Evolutionary conservation across 2,888 invertebrate species (phyloP), one percentile per base, ranked within the genome.

Genomic region (Pterostichus niger): DNA sequence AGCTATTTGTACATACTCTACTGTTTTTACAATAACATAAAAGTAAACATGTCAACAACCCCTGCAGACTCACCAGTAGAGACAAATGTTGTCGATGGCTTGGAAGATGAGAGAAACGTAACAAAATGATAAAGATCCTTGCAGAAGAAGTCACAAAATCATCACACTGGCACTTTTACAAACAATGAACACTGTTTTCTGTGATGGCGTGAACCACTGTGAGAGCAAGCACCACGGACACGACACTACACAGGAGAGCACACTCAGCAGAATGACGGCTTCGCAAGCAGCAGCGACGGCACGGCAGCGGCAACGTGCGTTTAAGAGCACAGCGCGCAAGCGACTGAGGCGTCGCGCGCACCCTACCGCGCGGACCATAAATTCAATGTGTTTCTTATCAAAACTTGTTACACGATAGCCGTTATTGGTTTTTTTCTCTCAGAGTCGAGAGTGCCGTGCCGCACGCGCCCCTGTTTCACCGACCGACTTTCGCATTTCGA

Each of bases 341-440:
- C 52, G 6, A 56, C 31, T 17, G 35, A 33, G 33, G 61, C 83
- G 83, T 54, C 83, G 64, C 52, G 82, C 83, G 83, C 83, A 83
- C 83, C 83, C 83, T 77, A 24, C 75, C 56, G 11, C 64, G 64
- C 31, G n/a, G 35, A n/a, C 68, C 68, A 83, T 83, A 77, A 83
- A 77, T 83, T 83, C 77, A 83, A 83, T 83, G 83, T 83, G 83
- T 83, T 83, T 68, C 83, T 83, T 83, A 83, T 83, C 83, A 77
- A 83, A 83, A 83, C 77, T 83, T 83, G 83, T 83, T 77, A 83
- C 83, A 77, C 77, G 83, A 83, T 83, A 83, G 77, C 77, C 75
- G 44, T 71, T 71, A 71, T 71, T 71, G 71, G 71, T 71, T 71
- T 71, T 64, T 71, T 71, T 71, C 71, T 71, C 46, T 40, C 40